Conservation (phyloP, 2,797 vertebrate genomes). For the Intellagama lesueurii region DNA sequence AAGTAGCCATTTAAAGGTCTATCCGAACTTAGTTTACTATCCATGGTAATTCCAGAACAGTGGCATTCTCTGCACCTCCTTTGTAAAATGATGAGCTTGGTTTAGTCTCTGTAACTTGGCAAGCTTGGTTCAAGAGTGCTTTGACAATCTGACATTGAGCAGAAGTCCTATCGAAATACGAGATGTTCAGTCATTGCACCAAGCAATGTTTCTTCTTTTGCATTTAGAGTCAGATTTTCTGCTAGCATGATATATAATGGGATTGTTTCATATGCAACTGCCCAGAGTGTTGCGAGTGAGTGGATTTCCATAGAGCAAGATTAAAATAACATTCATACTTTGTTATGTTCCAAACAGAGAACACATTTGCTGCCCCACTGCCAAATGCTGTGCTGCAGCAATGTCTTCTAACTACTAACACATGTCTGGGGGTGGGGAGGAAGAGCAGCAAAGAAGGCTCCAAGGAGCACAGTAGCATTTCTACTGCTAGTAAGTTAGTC, state of each 20-base stretch:
- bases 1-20: not conserved
- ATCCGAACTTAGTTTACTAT: not conserved
- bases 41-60: not conserved
- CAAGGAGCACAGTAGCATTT: conserved; percentile 77
- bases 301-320: conserved; percentile 23
- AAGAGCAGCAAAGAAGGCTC: conserved; percentile 65
- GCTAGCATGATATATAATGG: not conserved
- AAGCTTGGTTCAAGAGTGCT: not conserved
- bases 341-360: conserved; percentile 49
- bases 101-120: not conserved
- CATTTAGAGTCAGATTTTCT: conserved; percentile 17
- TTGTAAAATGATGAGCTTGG: not conserved
- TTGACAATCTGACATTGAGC: not conserved
- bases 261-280: not conserved
- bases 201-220: not conserved
- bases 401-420: conserved; percentile 76
- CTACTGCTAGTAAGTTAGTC: conserved; percentile 74
- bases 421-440: conserved; percentile 69
- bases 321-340: conserved; percentile 46
- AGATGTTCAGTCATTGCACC: not conserved
- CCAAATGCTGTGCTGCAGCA: conserved; percentile 70
- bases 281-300: not conserved
- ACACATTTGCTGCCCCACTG: conserved; percentile 44
- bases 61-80: not conserved
- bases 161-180: not conserved